These are phyloP conservation scores for Phenganax subtilis DNA, from an alignment of 92 coral and sea anemone species.

Conservation along the genomic window DNA sequence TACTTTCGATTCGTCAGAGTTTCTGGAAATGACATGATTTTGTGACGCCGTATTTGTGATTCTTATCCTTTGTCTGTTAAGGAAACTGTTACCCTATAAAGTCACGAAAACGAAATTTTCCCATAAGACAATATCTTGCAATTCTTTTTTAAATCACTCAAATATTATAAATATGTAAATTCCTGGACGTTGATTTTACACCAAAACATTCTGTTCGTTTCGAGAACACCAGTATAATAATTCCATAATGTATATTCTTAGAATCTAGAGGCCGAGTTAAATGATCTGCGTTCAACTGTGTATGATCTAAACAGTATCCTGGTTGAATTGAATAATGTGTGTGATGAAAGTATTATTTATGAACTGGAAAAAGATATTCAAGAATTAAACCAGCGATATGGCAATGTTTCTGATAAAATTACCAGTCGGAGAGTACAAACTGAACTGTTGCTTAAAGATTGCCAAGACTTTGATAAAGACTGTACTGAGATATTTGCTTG, in stretches of 20 bases:
- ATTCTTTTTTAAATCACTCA: too few species aligned
- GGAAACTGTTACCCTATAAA: too few species aligned
- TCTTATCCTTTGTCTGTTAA: too few species aligned
- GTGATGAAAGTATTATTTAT: slow-evolving; percentile 14
- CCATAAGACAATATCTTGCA: too few species aligned
- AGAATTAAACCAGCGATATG: slow-evolving; percentile 61
- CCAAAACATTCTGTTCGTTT: background rate
- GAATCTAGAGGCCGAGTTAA: slow-evolving; percentile 31
- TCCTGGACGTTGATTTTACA: background rate
- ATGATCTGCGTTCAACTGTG: slow-evolving; percentile 20
- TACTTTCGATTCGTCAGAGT: too few species aligned
- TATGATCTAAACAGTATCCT: slow-evolving; percentile 20
- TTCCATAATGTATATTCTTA: background rate
- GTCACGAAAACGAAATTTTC: too few species aligned
- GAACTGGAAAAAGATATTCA: slow-evolving; percentile 63
- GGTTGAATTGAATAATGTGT: slow-evolving; percentile 29
- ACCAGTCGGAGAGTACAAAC: slow-evolving; percentile 50
- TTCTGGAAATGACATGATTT: too few species aligned
- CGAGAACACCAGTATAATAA: background rate
- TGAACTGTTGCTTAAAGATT: slow-evolving; percentile 45
- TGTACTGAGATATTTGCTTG: slow-evolving; percentile 72
- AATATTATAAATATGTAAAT: too few species aligned
- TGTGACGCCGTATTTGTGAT: too few species aligned
- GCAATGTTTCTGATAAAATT: slow-evolving; percentile 51
- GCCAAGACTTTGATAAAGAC: slow-evolving; percentile 80